Evolutionary conservation across 2,888 invertebrate genomes (phyloP).

Genomic region (Apocheima hispidaria): DNA sequence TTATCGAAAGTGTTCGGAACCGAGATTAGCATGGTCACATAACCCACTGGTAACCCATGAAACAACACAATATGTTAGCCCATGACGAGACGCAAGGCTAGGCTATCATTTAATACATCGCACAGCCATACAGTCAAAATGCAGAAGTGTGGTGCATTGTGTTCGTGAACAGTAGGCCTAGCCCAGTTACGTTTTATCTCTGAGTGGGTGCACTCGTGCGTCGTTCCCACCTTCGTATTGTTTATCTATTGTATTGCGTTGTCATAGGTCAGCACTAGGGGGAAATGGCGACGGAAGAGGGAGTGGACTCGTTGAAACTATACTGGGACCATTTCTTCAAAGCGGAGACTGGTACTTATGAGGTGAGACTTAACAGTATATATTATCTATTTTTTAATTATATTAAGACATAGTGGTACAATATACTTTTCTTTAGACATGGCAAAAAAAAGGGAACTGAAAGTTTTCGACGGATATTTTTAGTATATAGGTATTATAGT

Average conservation of each 20-base stretch:
- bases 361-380: constrained; percentile 71
- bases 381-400: too few relatives aligned
- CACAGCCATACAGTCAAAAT: neutral
- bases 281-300: constrained; percentile 70
- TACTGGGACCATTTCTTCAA: constrained; percentile 88
- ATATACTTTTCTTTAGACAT: too few relatives aligned
- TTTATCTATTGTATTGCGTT: constrained; percentile 35
- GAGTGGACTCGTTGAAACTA: constrained; percentile 73
- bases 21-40: too few relatives aligned
- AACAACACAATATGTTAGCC: too few relatives aligned
- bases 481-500: neutral
- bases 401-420: neutral
- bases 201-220: constrained; percentile 19
- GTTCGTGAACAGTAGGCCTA: constrained; percentile 7
- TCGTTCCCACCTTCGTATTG: constrained; percentile 7
- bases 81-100: neutral
- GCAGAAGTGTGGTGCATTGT: neutral
- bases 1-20: too few relatives aligned
- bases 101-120: neutral
- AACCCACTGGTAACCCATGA: too few relatives aligned
- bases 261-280: constrained; percentile 56
- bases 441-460: neutral
- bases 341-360: constrained; percentile 87
- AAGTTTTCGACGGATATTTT: neutral
- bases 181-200: constrained; percentile 6